These are phyloP conservation scores for Elaphurus davidianus DNA, from an alignment of 2,113 vertebrate genomes.

Conservation along the genomic window DNA sequence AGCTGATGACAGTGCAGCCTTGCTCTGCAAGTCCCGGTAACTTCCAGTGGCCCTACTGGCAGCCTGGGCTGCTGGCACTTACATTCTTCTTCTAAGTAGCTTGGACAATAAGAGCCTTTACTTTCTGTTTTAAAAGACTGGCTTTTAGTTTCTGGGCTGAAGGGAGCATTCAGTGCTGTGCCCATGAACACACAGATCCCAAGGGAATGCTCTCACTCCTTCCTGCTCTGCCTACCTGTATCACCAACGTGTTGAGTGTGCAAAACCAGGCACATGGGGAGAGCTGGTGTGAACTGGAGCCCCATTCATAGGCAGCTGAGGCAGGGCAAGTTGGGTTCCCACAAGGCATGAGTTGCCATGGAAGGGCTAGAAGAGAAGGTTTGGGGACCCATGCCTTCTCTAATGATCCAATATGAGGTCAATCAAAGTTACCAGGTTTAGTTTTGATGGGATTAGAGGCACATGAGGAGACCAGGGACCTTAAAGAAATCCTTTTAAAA, in stretches of 20 bases:
- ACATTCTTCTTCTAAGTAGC: constrained; percentile 54
- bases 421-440: not conserved
- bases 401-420: constrained; percentile 11
- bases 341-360: not conserved
- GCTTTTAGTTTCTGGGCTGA: constrained; percentile 41
- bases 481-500: not conserved
- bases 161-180: constrained; percentile 28
- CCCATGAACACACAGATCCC: not conserved
- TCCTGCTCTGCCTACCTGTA: not conserved
- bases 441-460: not conserved
- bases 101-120: constrained; percentile 42
- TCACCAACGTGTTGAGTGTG: not conserved
- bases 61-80: not conserved
- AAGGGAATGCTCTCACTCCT: not conserved
- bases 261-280: not conserved
- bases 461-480: not conserved
- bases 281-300: not conserved
- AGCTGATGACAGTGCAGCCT: not conserved
- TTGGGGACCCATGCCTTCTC: not conserved
- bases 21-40: not conserved
- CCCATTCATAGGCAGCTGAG: not conserved
- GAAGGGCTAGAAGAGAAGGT: not conserved
- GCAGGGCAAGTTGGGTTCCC: not conserved
- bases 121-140: constrained; percentile 48
- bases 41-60: constrained; percentile 15